These are phyloP conservation scores for Acrocephalus arundinaceus DNA, from an alignment of 2,113 vertebrate genomes.

Conservation along the genomic window DNA sequence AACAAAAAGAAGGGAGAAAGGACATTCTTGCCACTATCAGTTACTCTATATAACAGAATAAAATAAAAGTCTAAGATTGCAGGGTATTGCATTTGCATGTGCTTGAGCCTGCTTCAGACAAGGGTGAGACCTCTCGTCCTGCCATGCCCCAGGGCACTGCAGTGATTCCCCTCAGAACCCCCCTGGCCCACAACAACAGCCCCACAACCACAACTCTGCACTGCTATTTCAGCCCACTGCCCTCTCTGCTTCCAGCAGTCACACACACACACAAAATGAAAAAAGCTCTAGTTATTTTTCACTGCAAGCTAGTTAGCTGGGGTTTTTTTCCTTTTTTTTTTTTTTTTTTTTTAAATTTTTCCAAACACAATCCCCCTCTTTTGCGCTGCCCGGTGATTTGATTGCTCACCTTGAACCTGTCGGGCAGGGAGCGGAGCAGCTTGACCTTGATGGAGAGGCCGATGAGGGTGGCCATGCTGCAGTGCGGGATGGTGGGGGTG, in stretches of 20 bases:
- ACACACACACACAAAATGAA: neutral
- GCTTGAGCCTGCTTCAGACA: neutral
- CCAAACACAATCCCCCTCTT: neutral
- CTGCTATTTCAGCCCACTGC: rapidly evolving
- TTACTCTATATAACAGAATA: neutral
- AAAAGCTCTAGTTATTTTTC: neutral
- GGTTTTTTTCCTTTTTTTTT: no score
- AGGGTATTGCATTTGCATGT: neutral
- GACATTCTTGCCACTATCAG: neutral
- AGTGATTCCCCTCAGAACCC: neutral
- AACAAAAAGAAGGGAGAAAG: neutral
- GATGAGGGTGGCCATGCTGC: constrained; percentile 97
- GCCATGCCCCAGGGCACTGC: rapidly evolving
- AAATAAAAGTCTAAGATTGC: neutral
- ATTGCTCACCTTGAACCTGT: constrained; percentile 88
- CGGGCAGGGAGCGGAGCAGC: constrained; percentile 87
- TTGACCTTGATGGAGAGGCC: constrained; percentile 98
- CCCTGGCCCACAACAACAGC: rapidly evolving
- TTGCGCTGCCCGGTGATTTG: neutral
- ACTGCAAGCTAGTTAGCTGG: neutral
- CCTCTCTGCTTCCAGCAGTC: neutral
- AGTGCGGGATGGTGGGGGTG: constrained; percentile 96
- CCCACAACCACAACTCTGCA: no score
- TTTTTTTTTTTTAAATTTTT: no score
- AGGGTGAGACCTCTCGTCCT: neutral